Evolutionary conservation across 2,797 vertebrate genomes (phyloP), one percentile per base, ranked within the genome.

Genomic region (Falco peregrinus): DNA sequence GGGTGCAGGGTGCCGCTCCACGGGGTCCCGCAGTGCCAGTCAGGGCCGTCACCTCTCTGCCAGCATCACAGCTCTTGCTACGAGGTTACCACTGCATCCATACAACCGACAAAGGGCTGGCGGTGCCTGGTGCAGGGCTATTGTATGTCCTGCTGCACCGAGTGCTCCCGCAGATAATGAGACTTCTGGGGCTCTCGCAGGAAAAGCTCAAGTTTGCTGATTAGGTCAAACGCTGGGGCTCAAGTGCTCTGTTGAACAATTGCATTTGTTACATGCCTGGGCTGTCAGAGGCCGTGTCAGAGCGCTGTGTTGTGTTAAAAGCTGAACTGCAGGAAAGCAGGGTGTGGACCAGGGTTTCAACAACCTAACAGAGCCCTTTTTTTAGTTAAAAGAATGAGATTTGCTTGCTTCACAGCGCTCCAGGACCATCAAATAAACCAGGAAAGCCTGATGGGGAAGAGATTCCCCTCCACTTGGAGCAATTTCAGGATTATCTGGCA

Each of bases 91-190:
- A 9, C 41, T 29, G 67, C 7, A 10, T 10, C 28, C 9, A 6
- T 5, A 14, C 1, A 9, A 28, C 18, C 28, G 53, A 8, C 0
- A 3, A 67, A 21, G 54, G 48, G 18, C 29, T 20, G 67, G 59
- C 0, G 5, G 11, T 13, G 68, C 57, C 60, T 6, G 17, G 10
- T 19, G n/a, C 13, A 10, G 41, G 67, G n/a, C 29, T 61, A 3
- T 0, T 1, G 20, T 3, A 0, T 3, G 33, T 18, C 13, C 53
- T 11, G 56, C 45, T 74, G 33, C 13, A 29, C 54, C 9, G 1
- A 50, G 47, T 1, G 35, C 41, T 78, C 28, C 76, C n/a, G 28
- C 31, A 13, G 48, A 2, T 7, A 6, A 6, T 1, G n/a, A 5
- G 57, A 24, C 21, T 5, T 4, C 8, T 13, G 10, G 7, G 26